phyloP scores from a whole-genome alignment of 2,797 vertebrate species.

The Anguilla obscura region DNA sequence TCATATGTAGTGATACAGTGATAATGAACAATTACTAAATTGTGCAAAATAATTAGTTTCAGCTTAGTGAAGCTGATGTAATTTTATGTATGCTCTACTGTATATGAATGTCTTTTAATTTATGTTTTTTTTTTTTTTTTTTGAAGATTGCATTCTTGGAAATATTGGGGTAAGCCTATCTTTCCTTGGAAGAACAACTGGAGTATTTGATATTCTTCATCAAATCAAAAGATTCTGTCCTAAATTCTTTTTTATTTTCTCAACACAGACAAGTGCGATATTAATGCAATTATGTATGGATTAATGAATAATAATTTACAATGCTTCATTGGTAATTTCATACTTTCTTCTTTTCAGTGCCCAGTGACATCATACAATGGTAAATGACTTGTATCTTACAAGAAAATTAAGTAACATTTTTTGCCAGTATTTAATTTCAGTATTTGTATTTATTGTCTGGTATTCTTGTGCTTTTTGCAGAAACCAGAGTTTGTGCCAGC shows the following conservation, averaged over 20 bases:
- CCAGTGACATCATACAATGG: conserved; percentile 55
- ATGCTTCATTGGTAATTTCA: background rate
- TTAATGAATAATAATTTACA: no score
- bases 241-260: background rate
- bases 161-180: conserved; percentile 56
- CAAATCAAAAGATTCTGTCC: background rate
- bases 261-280: background rate
- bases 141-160: conserved; percentile 54
- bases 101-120: background rate
- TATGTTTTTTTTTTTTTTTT: conserved; percentile 9
- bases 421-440: conserved; percentile 8
- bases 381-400: conserved; percentile 39
- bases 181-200: background rate
- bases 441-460: background rate
- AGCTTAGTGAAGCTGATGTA: background rate
- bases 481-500: conserved; percentile 50
- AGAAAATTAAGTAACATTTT: background rate
- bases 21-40: background rate
- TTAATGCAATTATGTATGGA: no score
- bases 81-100: background rate
- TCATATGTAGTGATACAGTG: background rate
- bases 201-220: background rate
- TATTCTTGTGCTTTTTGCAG: conserved; percentile 45
- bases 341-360: conserved; percentile 56
- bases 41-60: background rate